Conservation (phyloP, 2,888 invertebrate genomes). For the Drosophila emarginata region DNA sequence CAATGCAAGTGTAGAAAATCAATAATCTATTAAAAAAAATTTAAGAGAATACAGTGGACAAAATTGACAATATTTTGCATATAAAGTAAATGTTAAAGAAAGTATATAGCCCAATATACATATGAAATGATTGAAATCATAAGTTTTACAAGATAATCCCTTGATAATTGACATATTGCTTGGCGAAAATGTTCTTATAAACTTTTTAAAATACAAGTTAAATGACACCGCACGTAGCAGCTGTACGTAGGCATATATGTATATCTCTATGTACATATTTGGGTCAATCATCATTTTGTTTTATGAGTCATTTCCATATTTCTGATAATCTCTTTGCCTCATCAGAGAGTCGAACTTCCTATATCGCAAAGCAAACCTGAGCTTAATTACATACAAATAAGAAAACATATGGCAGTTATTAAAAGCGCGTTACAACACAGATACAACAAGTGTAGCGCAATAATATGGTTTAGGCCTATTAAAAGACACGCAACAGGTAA, state of each 20-base stretch:
- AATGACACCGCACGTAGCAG: constrained; percentile 11
- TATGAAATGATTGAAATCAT: too few relatives aligned
- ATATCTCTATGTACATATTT: neutral
- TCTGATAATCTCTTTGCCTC: neutral
- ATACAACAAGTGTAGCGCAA: constrained; percentile 29
- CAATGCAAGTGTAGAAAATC: constrained; percentile 5
- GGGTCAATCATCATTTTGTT: neutral
- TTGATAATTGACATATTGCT: too few relatives aligned
- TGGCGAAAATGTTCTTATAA: too few relatives aligned
- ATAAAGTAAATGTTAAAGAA: too few relatives aligned
- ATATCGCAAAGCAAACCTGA: neutral
- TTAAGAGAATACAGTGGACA: neutral
- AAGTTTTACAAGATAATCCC: too few relatives aligned
- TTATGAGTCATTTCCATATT: neutral
- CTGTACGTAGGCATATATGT: neutral
- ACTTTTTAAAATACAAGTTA: neutral
- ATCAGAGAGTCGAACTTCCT: constrained; percentile 1
- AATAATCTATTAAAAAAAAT: neutral
- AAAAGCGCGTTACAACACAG: constrained; percentile 63
- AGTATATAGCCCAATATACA: too few relatives aligned
- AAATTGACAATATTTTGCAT: neutral
- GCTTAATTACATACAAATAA: constrained; percentile 8
- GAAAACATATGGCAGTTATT: constrained; percentile 38
- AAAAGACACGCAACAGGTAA: constrained; percentile 61
- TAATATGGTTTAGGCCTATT: constrained; percentile 17